Conservation (phyloP, 2,888 invertebrate species). For the Thalpophila matura region DNA sequence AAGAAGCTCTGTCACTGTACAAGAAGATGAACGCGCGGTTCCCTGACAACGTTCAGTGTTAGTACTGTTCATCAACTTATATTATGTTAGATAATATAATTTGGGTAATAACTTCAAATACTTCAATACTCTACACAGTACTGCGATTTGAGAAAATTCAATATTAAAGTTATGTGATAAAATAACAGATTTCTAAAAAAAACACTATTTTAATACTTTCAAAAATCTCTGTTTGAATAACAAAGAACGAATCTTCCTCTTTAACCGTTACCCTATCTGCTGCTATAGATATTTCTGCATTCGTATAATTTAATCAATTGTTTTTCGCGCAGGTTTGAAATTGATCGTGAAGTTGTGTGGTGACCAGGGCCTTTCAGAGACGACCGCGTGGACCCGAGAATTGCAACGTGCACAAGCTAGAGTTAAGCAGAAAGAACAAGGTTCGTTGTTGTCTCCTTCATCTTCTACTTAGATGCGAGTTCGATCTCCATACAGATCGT, state of each 20-base stretch:
- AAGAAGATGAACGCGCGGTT: slow-evolving; percentile 96
- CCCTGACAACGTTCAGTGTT: slow-evolving; percentile 98
- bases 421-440: slow-evolving; percentile 86
- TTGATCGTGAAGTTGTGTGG: slow-evolving; percentile 96
- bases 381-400: slow-evolving; percentile 95
- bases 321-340: slow-evolving; percentile 92
- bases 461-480: background rate
- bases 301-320: too few species aligned
- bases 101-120: too few species aligned
- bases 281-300: too few species aligned
- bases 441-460: slow-evolving; percentile 56
- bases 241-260: too few species aligned
- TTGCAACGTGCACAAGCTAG: slow-evolving; percentile 93
- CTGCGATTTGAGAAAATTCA: too few species aligned
- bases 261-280: too few species aligned
- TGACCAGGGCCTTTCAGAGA: slow-evolving; percentile 97
- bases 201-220: too few species aligned
- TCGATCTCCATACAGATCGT: background rate
- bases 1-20: slow-evolving; percentile 95
- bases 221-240: too few species aligned
- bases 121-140: too few species aligned
- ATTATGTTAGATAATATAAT: background rate
- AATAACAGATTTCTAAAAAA: background rate
- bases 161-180: too few species aligned
- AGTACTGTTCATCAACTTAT: slow-evolving; percentile 71